A percentile compares a stretch with the other conserved stretches of the same genome.
These are phyloP conservation scores for Drosophila orosa DNA, from an alignment of 1,140 invertebrate genomes.

Conservation along the genomic window DNA sequence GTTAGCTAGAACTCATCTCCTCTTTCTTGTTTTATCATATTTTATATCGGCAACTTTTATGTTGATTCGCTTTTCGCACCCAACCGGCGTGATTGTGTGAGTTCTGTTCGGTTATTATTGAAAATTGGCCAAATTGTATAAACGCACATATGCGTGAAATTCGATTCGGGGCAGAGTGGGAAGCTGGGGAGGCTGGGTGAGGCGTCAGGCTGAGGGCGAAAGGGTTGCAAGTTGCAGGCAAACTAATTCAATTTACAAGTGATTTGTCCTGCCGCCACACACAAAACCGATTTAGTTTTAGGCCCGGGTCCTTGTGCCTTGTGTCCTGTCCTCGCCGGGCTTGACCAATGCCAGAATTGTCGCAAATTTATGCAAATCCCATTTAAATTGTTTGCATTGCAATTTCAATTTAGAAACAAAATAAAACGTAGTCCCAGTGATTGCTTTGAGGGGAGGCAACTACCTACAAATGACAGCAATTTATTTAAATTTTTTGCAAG, in stretches of 20 bases:
- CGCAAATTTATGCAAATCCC: constrained; percentile 80
- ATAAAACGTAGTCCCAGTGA: constrained; percentile 58
- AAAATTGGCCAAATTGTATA: constrained; percentile 83
- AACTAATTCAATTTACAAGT: constrained; percentile 83
- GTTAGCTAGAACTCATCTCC: neutral
- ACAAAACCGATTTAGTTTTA: constrained; percentile 76
- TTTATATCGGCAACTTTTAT: constrained; percentile 67
- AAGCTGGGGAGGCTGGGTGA: neutral
- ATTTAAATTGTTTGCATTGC: constrained; percentile 83
- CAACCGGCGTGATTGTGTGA: constrained; percentile 36
- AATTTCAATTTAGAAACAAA: constrained; percentile 83
- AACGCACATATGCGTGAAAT: constrained; percentile 83
- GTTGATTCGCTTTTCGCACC: constrained; percentile 64
- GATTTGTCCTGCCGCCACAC: constrained; percentile 76
- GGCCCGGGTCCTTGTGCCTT: constrained; percentile 22
- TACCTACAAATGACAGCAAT: constrained; percentile 73
- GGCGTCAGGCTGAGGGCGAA: constrained; percentile 29
- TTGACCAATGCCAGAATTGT: constrained; percentile 65
- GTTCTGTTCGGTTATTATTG: constrained; percentile 74
- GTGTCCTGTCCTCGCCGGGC: constrained; percentile 1
- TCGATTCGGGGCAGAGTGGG: constrained; percentile 64
- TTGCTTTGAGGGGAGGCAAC: constrained; percentile 19
- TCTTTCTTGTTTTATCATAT: constrained; percentile 45
- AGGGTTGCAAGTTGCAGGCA: constrained; percentile 63
- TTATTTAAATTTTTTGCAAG: constrained; percentile 76